These are phyloP conservation scores for Phaethon lepturus DNA, from an alignment of 2,113 vertebrate genomes.

Conservation along the genomic window DNA sequence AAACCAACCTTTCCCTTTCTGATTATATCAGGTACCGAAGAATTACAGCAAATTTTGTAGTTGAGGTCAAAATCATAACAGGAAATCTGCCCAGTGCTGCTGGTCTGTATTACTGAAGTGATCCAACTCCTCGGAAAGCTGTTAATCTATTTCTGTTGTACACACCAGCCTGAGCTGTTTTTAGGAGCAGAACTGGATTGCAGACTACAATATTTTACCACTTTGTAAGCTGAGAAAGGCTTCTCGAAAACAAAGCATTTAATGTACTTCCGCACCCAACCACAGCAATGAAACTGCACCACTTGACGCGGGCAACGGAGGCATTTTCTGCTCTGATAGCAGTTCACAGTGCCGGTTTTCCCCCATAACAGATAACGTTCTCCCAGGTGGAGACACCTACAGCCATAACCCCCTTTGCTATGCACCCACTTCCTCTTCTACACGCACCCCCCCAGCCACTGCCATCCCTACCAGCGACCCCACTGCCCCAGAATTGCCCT, in stretches of 20 bases:
- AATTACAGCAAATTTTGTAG: background rate
- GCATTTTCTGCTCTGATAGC: background rate
- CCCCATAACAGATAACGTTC: fast-evolving
- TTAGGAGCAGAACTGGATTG: background rate
- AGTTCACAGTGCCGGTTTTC: background rate
- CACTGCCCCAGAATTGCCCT: constrained; percentile 17
- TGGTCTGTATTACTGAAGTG: background rate
- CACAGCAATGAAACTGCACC: fast-evolving
- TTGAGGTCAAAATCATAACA: background rate
- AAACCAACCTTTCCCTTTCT: background rate
- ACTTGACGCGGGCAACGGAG: fast-evolving
- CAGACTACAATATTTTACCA: background rate
- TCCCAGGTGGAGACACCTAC: background rate
- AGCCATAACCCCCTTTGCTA: background rate
- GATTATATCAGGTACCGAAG: background rate
- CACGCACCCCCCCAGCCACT: fast-evolving
- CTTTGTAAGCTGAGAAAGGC: background rate
- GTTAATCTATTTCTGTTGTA: background rate
- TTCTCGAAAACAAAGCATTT: background rate
- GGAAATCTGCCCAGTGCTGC: background rate
- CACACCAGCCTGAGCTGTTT: background rate
- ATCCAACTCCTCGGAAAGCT: background rate
- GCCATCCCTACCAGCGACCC: background rate
- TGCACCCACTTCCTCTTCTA: fast-evolving
- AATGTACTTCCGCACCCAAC: background rate